Base-by-base conservation (phyloP, 1,140 invertebrate genomes). In the Paracyclopina nana region DNA sequence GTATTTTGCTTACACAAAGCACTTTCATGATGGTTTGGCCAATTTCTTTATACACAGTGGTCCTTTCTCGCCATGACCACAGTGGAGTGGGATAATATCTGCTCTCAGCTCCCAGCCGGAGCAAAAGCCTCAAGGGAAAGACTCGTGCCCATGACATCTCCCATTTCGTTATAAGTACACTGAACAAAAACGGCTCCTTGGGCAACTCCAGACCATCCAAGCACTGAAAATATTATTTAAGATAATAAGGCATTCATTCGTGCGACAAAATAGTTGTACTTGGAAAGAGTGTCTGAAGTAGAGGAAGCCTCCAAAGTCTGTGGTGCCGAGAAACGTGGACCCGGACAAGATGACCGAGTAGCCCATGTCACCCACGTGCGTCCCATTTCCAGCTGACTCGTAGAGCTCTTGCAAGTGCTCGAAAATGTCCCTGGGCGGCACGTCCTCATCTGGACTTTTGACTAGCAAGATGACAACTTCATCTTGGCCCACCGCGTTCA, bases 21-120 rank as follows among this genome's bases (percentile, higher is more conserved):
- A 88, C 70, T 67, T 84, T 87, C 67, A 88, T 85, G 42, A 90
- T 84, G 6, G 84, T 88, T 58, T 87, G 82, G 9, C 83, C 83
- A 50, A 88, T 82, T 68, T 90, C 82, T 41, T 74, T 80, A 62
- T 81, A 90, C 1, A 86, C 78, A 0, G 83, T 76, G 52, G 82
- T 79, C 12, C 85, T 63, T 59, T 78, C 72, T 16, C 80, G 68
- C 18, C 80, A 73, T n/a, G 82, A 84, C 22, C 87, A 75, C 24
- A 88, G 62, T 0, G 83, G 80, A 61, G 79, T 82, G 1, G 85
- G 85, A 67, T 88, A 90, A 61, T 84, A 86, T 55, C 81, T 72
- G 66, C 79, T 84, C 63, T 87, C 80, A 1, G 82, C 81, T 5
- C 84, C 85, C 20, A 90, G 63, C 46, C 84, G 71, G 31, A 90